Evolutionary conservation across 2,888 invertebrate species (phyloP), one percentile per base, ranked within the genome.

Genomic region (Tuta absoluta): DNA sequence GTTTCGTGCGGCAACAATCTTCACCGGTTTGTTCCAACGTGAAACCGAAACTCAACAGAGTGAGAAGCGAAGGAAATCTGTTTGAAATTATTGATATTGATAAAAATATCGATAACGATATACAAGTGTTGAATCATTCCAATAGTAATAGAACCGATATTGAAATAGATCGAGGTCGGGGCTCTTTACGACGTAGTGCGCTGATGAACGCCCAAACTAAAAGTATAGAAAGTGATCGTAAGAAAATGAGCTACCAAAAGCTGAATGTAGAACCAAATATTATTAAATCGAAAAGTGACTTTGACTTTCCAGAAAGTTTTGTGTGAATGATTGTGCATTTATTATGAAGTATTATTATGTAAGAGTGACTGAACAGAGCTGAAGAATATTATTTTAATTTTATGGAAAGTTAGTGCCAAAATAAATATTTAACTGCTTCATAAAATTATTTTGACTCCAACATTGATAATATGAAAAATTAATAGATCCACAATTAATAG

Each of bases 121-220:
- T 75, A 45, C 83, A 80, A 74, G 84, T 85, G 73, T 78, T 82
- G 71, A 78, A 78, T 77, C 87, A 89, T 87, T 88, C 90, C 84
- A 87, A 82, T 76, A 85, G 79, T 80, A 80, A 80, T 72, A 74
- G 74, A 74, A 82, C 76, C 72, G 85, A 84, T 68, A 74, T 77
- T 66, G 85, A 84, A 71, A 70, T 80, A 56, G 88, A 87, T 66
- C 79, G 83, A 51, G 78, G 74, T 58, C 79, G 89, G 66, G 81
- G 84, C 61, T 93, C 93, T 12, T 78, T 93, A 38, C 84, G 92
- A 61, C 91, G 92, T 17, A 93, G 90, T 68, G 91, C 92, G 51
- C 85, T 92, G 63, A 86, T 92, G 73, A 92, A 90, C 71, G 84
- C 89, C 8, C 90, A 88, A 73, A 83, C 89, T 1, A 87, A 85